These are phyloP conservation scores for Sparidentex hasta DNA, from an alignment of 2,797 vertebrate species.

Conservation along the genomic window DNA sequence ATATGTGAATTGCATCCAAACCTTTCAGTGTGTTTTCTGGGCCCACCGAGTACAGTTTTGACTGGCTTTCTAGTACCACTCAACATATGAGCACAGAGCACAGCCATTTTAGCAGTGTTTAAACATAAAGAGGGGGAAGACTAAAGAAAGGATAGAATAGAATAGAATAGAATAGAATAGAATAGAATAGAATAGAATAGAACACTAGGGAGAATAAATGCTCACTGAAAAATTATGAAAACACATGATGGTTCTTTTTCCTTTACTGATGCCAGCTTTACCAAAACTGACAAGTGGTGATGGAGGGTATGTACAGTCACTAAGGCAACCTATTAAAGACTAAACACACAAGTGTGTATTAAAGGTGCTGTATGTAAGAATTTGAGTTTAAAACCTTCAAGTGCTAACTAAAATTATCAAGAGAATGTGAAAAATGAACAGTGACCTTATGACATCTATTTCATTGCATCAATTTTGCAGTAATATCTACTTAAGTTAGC, in stretches of 20 bases:
- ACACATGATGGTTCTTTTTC: background rate
- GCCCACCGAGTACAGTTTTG: conserved; percentile 90
- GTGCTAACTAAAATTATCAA: too few species aligned
- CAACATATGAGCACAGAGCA: conserved; percentile 67
- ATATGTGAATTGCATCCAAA: conserved; percentile 99
- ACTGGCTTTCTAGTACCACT: conserved; percentile 87
- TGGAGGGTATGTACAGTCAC: background rate
- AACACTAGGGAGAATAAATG: background rate
- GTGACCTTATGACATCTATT: too few species aligned
- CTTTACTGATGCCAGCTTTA: background rate
- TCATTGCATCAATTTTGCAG: too few species aligned
- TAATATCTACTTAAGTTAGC: too few species aligned
- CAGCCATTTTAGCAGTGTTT: conserved; percentile 65
- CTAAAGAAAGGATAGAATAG: conserved; percentile 25
- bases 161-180: background rate
- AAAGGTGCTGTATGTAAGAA: too few species aligned
- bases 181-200: background rate
- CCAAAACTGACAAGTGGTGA: background rate
- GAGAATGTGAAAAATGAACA: too few species aligned
- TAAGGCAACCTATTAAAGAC: background rate
- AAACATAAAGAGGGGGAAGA: conserved; percentile 52
- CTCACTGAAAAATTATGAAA: background rate
- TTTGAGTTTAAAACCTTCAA: too few species aligned
- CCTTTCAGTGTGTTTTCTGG: conserved; percentile 96
- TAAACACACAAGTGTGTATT: background rate